Evolutionary conservation across 37 sponge, comb jelly and placozoan genomes (phyloP).

Genomic region (Amphimedon queenslandica): DNA sequence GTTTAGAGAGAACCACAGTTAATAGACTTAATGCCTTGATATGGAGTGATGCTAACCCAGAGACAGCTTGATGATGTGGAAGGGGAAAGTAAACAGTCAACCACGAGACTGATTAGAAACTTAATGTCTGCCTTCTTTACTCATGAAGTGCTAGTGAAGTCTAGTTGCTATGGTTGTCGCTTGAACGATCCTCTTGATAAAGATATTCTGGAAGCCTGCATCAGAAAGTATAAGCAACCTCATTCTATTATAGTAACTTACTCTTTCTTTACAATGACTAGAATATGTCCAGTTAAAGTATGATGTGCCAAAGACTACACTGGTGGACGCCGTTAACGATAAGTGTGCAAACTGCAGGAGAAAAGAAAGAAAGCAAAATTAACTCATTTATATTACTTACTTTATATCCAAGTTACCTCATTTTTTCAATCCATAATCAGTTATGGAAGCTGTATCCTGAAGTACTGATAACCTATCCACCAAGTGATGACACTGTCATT

Average conservation of each 20-base stretch:
- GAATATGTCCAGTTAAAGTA: slow-evolving; percentile 13
- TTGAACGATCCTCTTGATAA: slow-evolving; percentile 8
- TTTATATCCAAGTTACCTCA: too few relatives aligned
- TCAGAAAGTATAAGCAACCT: slow-evolving; percentile 5
- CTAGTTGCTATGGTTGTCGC: slow-evolving; percentile 21
- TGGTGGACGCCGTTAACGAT: slow-evolving; percentile 36
- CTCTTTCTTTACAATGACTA: neutral
- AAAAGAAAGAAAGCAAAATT: too few relatives aligned
- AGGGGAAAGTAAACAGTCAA: slow-evolving; percentile 1
- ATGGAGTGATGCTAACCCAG: slow-evolving; percentile 14
- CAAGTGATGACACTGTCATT: too few relatives aligned
- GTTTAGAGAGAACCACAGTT: neutral
- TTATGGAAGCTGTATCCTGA: too few relatives aligned
- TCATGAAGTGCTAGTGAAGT: slow-evolving; percentile 1
- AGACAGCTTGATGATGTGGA: slow-evolving; percentile 38
- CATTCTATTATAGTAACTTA: neutral
- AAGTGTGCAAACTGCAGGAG: slow-evolving; percentile 44
- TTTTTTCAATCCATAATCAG: too few relatives aligned
- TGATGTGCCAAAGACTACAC: slow-evolving; percentile 3
- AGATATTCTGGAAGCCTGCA: slow-evolving; percentile 19
- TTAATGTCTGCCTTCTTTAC: slow-evolving; percentile 21
- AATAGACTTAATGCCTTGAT: slow-evolving; percentile 24
- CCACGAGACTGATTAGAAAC: slow-evolving; percentile 24
- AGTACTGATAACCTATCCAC: too few relatives aligned
- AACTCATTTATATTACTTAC: too few relatives aligned